A percentile compares a stretch with the other conserved stretches of the same genome.
Evolutionary conservation across 2,888 invertebrate genomes (phyloP).

Genomic region (Fragum whitleyi): DNA sequence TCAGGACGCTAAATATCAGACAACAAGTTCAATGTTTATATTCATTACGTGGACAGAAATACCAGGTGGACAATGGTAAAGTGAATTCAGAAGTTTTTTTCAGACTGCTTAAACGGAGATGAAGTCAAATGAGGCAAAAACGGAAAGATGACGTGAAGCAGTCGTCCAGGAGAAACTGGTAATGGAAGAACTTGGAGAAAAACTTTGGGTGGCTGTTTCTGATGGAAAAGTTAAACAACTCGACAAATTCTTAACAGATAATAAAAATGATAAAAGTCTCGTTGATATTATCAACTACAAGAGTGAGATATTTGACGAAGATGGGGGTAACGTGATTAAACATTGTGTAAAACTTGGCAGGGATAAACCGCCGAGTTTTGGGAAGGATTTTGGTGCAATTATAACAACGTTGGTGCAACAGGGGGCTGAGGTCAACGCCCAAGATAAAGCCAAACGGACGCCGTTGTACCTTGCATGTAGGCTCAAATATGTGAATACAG

Average conservation of each 20-base stretch:
- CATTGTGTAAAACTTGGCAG: slow-evolving; percentile 68
- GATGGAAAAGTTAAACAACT: slow-evolving; percentile 64
- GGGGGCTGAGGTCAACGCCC: slow-evolving; percentile 67
- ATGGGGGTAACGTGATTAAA: slow-evolving; percentile 67
- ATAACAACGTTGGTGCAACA: slow-evolving; percentile 62
- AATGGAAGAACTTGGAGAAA: slow-evolving; percentile 52
- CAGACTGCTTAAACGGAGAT: too few relatives aligned
- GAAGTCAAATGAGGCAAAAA: too few relatives aligned
- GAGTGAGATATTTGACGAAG: slow-evolving; percentile 68
- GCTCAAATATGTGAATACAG: slow-evolving; percentile 56
- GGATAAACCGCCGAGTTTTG: slow-evolving; percentile 56
- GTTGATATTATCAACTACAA: slow-evolving; percentile 50
- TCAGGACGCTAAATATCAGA: too few relatives aligned
- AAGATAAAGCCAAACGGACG: slow-evolving; percentile 67
- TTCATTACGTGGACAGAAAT: too few relatives aligned
- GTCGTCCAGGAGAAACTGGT: too few relatives aligned
- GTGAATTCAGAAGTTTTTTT: too few relatives aligned
- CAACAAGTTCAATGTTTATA: too few relatives aligned
- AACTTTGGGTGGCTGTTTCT: slow-evolving; percentile 61
- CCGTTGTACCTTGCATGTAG: slow-evolving; percentile 69
- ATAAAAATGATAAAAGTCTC: slow-evolving; percentile 47
- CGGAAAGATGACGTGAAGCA: too few relatives aligned
- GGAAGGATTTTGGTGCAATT: slow-evolving; percentile 64
- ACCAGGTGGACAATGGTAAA: too few relatives aligned
- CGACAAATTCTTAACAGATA: slow-evolving; percentile 48